Evolutionary conservation across 1,140 invertebrate genomes (phyloP).

Genomic region (Lucilia cuprina): DNA sequence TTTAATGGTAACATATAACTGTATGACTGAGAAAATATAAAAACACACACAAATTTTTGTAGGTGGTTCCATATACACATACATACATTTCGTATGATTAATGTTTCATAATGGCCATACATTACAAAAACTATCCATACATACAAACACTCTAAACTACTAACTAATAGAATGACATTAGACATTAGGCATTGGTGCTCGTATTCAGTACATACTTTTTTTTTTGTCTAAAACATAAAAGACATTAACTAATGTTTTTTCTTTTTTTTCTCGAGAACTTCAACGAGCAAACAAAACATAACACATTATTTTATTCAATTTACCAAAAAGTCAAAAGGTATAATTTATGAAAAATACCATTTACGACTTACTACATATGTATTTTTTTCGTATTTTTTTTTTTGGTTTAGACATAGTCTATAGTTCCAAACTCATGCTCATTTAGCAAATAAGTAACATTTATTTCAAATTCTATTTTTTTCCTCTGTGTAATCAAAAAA

Average conservation of each 20-base stretch:
- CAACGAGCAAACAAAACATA: not conserved
- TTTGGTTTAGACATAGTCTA: not conserved
- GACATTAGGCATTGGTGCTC: not conserved
- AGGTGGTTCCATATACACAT: not conserved
- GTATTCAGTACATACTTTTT: not conserved
- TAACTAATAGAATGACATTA: not conserved
- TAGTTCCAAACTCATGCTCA: not conserved
- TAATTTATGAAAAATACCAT: conserved; percentile 26
- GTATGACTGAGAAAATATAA: not conserved
- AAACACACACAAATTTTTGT: not conserved
- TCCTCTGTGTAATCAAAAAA: not conserved
- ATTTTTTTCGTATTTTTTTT: not conserved
- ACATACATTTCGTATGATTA: conserved; percentile 22
- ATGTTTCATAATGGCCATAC: conserved; percentile 29
- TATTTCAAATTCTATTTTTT: not conserved
- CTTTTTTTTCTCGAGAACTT: not conserved
- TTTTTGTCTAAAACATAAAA: not conserved
- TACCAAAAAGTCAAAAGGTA: conserved; percentile 24
- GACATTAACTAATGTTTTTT: conserved; percentile 33
- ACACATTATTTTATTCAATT: conserved; percentile 30
- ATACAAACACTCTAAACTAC: too few relatives aligned
- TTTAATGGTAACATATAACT: conserved; percentile 28
- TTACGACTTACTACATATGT: not conserved
- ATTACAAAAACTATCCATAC: not conserved
- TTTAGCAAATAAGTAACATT: not conserved